Base-by-base conservation (phyloP, 2,797 vertebrate species). In the Karalla daura region DNA sequence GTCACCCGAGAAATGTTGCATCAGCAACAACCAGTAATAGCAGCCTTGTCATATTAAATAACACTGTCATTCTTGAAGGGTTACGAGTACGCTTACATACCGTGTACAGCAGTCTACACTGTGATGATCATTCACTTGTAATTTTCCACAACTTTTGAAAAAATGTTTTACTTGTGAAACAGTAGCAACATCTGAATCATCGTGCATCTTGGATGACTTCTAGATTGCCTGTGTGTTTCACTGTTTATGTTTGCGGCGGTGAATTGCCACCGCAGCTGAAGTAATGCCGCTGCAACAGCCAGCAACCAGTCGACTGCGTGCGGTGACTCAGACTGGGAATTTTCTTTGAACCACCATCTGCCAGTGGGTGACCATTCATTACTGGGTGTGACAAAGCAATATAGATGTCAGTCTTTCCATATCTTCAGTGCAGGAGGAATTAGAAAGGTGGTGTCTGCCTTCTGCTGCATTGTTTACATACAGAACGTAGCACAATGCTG, bases 341-440 rank as follows among this genome's bases (percentile, higher is more conserved):
- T 81, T n/a, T 75, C 67, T 68, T 61, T 79, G 60, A 66, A 63
- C 63, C 52, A 2, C 62, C 68, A 64, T 69, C 43, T 74, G 76
- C 9, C 24, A 39, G 43, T 18, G 18, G 36, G 43, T 18, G 18
- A 32, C 36, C 63, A 69, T 69, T 71, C 51, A 81, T 36, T 39
- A n/a, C 33, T 14, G n/a, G 37, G 36, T 23, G 54, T 56, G 47
- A 55, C 17, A 12, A 55, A 39, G 62, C 49, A 44, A 51, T 47
- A 37, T 50, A 63, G 33, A 65, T 54, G 39, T 25, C 39, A 6
- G 37, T 32, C 4, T 6, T 32, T 30, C 8, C 5, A 39, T 37
- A 52, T 60, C 20, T 21, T 25, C 37, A 23, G 27, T 33, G 50
- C n/a, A 68, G 33, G 50, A 28, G 37, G 3, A 25, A 0, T 5